A percentile compares a stretch with the other conserved stretches of the same genome.
Conservation (phyloP, 2,888 invertebrate genomes). For the Phoronis australis region DNA sequence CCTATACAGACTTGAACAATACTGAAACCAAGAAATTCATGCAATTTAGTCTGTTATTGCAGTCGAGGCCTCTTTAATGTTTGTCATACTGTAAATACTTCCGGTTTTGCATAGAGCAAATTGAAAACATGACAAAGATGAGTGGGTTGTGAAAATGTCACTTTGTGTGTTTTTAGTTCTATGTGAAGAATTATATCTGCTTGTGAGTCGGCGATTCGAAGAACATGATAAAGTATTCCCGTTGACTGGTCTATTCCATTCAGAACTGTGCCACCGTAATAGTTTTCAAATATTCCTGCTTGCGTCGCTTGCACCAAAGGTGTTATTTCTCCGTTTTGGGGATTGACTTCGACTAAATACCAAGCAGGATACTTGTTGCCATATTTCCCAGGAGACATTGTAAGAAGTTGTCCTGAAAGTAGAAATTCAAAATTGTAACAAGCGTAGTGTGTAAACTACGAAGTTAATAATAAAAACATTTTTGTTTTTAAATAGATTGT, state of each 20-base stretch:
- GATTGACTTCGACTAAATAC: slow-evolving; percentile 20
- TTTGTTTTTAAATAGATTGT: too few relatives aligned
- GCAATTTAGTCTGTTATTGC: too few relatives aligned
- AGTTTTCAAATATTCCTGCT: slow-evolving; percentile 26
- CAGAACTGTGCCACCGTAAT: slow-evolving; percentile 26
- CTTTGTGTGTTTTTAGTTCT: slow-evolving; percentile 14
- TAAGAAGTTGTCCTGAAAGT: slow-evolving; percentile 19
- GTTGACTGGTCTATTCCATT: slow-evolving; percentile 14
- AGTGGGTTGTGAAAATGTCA: slow-evolving; percentile 23
- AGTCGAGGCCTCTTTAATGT: too few relatives aligned
- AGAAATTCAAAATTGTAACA: too few relatives aligned
- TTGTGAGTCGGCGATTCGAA: slow-evolving; percentile 22
- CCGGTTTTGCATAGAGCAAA: too few relatives aligned
- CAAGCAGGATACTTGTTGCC: slow-evolving; percentile 16
- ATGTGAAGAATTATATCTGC: slow-evolving; percentile 25
- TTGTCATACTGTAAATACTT: too few relatives aligned
- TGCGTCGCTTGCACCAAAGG: too few relatives aligned
- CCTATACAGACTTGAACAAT: too few relatives aligned
- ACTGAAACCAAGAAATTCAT: too few relatives aligned
- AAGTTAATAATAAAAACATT: too few relatives aligned
- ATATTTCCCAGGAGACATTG: slow-evolving; percentile 25
- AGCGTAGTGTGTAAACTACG: too few relatives aligned
- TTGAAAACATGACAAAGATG: slow-evolving; percentile 24
- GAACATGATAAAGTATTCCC: slow-evolving; percentile 22
- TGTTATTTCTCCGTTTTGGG: slow-evolving; percentile 16